Base-by-base conservation (phyloP, 1,140 invertebrate species). In the Leptinotarsa undecemlineata region DNA sequence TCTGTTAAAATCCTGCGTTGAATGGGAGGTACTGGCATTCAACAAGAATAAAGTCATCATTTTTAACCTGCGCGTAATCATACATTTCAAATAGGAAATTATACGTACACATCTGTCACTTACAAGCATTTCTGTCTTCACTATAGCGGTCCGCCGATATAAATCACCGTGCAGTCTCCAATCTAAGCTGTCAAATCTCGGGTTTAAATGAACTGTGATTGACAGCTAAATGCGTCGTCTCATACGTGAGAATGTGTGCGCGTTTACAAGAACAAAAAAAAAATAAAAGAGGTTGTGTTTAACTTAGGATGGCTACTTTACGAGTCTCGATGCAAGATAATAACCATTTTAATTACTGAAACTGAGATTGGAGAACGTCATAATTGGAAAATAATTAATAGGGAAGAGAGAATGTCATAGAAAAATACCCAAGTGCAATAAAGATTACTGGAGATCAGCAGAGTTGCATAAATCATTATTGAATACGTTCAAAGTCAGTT, bases 201-300 rank as follows among this genome's bases (percentile, higher is more conserved):
- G 75, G 75, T 73, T 78, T 81, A 84, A 84, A 83, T 82, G 82
- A 84, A 80, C 74, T 77, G 74, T 84, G 82, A 84, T 84, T 84
- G 82, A 84, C 82, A 79, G 74, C 71, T 82, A 82, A 82, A 82
- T 82, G 78, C 76, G 76, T 76, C 76, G 76, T 76, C 75, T 79
- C 74, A 76, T 74, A 75, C 61, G 14, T 72, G 14, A 57, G n/a
- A 19, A 21, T 71, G 21, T 19, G 20, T 68, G 67, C 26, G 13
- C 17, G 21, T 68, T 14, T 23, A 68, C 42, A 47, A 64, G 14
- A 20, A 23, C 20, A 64, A 21, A 14, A 20, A 14, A 20, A 57
- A 64, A 21, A 2, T 6, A 20, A 21, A 64, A 64, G 26, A 23
- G 63, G 63, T 64, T 23, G 63, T 64, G 63, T 64, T 64, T 33